Percentiles rank a stretch among this genome's conserved stretches.
Evolutionary conservation across 1,140 invertebrate species (phyloP).

Genomic region (Tetramorium parvispinum): DNA sequence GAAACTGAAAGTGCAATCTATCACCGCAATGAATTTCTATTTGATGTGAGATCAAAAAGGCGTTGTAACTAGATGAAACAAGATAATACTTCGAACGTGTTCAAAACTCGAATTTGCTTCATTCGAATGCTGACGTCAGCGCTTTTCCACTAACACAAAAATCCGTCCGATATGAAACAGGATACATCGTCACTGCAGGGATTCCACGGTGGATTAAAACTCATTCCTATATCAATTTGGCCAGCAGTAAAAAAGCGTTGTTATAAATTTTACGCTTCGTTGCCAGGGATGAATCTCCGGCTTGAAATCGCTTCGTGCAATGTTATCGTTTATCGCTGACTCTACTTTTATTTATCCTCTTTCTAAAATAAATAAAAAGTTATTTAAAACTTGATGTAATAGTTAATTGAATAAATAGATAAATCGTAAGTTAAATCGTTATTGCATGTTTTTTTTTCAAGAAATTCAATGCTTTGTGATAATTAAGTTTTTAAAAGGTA

Average conservation of each 20-base stretch:
- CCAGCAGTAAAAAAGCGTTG: constrained; percentile 3
- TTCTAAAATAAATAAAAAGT: background rate
- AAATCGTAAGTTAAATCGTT: background rate
- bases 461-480: background rate
- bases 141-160: constrained; percentile 13
- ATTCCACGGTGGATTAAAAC: constrained; percentile 14
- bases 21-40: background rate
- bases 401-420: background rate
- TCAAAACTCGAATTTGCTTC: background rate
- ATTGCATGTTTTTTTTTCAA: background rate
- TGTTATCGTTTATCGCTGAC: constrained; percentile 10
- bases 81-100: background rate
- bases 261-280: constrained; percentile 13
- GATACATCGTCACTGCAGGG: background rate
- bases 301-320: background rate
- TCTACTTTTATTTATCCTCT: background rate
- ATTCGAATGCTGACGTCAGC: constrained; percentile 31
- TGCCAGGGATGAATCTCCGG: background rate
- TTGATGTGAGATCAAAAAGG: background rate
- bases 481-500: background rate
- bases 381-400: background rate
- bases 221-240: background rate
- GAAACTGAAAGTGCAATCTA: background rate
- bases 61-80: background rate
- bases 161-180: background rate